A percentile compares a stretch with the other conserved stretches of the same genome.
Conservation (phyloP, 2,888 invertebrate genomes). For the Neoscelio sp. region DNA sequence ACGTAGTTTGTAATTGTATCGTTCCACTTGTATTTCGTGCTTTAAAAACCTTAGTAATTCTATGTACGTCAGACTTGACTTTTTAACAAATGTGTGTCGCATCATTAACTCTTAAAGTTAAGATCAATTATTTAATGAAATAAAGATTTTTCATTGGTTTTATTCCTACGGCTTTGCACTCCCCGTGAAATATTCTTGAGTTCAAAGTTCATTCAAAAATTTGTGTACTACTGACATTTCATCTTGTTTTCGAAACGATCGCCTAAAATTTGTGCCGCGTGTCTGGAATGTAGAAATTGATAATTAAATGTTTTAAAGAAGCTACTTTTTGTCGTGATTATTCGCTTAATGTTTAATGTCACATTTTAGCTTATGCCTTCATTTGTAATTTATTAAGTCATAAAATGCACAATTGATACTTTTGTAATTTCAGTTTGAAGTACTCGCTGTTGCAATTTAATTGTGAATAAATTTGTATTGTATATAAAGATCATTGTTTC, state of each 20-base stretch:
- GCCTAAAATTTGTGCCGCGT: too few relatives aligned
- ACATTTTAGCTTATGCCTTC: neutral
- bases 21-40: slow-evolving; percentile 12
- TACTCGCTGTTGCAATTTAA: too few relatives aligned
- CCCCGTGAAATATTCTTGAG: neutral
- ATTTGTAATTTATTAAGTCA: neutral
- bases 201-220: neutral
- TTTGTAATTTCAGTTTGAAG: neutral
- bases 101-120: slow-evolving; percentile 23
- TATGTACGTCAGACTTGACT: slow-evolving; percentile 5
- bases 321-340: too few relatives aligned
- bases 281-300: too few relatives aligned
- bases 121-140: slow-evolving; percentile 15
- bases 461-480: too few relatives aligned
- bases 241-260: too few relatives aligned
- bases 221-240: too few relatives aligned
- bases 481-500: too few relatives aligned
- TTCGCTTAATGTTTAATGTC: neutral
- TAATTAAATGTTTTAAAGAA: too few relatives aligned
- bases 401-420: neutral
- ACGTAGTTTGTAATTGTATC: slow-evolving; percentile 9
- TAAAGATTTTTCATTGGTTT: slow-evolving; percentile 37
- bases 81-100: slow-evolving; percentile 22
- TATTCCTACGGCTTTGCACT: slow-evolving; percentile 16
- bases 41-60: neutral